A percentile compares a stretch with the other conserved stretches of the same genome.
phyloP scores from a whole-genome alignment of 2,888 invertebrate species.

The Lycaena phlaeas region DNA sequence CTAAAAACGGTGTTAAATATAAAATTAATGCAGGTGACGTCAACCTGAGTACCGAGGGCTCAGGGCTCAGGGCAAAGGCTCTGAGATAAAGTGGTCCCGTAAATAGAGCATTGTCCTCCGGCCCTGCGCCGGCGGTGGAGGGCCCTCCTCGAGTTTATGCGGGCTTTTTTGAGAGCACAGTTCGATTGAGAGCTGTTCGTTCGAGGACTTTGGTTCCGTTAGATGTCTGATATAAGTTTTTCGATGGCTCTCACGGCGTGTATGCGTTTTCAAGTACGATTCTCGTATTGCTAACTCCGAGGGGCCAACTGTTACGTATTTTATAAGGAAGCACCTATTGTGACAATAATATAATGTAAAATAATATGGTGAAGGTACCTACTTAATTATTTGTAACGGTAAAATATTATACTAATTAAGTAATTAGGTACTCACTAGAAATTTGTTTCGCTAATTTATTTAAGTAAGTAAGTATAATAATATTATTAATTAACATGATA shows the following conservation, averaged over 20 bases:
- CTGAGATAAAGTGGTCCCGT: slow-evolving; percentile 49
- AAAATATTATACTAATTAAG: no score
- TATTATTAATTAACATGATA: no score
- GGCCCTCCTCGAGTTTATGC: slow-evolving; percentile 45
- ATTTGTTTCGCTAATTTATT: no score
- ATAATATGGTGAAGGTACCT: no score
- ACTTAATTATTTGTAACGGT: no score
- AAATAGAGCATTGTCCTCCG: slow-evolving; percentile 62
- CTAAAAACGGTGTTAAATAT: slow-evolving; percentile 11
- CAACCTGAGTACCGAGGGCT: slow-evolving; percentile 25
- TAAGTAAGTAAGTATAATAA: no score
- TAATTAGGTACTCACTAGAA: no score
- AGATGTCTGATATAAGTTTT: slow-evolving; percentile 17
- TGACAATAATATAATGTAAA: no score
- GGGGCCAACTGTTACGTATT: no score
- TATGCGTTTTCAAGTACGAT: background rate
- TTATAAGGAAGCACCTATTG: no score
- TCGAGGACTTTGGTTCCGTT: slow-evolving; percentile 19
- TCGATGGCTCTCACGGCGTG: background rate
- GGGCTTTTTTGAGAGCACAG: slow-evolving; percentile 29
- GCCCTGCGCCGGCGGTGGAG: slow-evolving; percentile 30
- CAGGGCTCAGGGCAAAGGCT: slow-evolving; percentile 33
- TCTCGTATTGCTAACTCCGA: no score
- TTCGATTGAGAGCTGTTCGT: slow-evolving; percentile 23
- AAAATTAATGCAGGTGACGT: slow-evolving; percentile 12